Evolutionary conservation across 1,140 invertebrate species (phyloP).

Genomic region (Stratiolaelaps scimitus): DNA sequence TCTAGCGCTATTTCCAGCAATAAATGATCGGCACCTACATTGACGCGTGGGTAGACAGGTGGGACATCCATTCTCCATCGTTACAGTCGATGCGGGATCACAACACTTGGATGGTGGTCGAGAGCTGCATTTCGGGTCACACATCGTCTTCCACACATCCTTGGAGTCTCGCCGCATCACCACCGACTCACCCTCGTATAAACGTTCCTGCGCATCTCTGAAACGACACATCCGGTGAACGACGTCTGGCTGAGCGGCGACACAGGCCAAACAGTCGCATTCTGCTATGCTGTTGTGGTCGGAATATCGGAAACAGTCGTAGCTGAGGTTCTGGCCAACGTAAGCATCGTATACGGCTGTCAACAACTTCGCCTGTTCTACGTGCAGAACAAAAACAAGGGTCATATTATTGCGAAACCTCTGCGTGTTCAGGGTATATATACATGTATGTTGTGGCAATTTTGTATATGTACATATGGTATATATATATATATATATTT

Average conservation of each 20-base stretch:
- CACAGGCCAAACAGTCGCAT: not conserved
- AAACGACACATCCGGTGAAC: not conserved
- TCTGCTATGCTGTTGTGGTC: constrained; percentile 4
- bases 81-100: not conserved
- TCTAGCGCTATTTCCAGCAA: too few species aligned
- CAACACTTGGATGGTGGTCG: not conserved
- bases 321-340: not conserved
- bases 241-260: not conserved
- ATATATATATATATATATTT: too few species aligned
- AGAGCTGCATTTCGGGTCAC: not conserved
- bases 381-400: not conserved
- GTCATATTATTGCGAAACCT: too few species aligned
- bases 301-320: constrained; percentile 4
- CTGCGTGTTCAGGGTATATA: too few species aligned
- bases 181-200: not conserved
- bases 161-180: not conserved
- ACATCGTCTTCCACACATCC: not conserved
- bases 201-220: not conserved
- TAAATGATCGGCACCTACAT: not conserved
- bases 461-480: too few species aligned
- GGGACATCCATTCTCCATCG: not conserved
- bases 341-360: not conserved
- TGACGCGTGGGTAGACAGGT: not conserved
- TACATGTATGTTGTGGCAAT: too few species aligned
- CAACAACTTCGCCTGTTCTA: not conserved